Conservation (phyloP, 1,140 invertebrate genomes). For the Calephelis virginiensis region DNA sequence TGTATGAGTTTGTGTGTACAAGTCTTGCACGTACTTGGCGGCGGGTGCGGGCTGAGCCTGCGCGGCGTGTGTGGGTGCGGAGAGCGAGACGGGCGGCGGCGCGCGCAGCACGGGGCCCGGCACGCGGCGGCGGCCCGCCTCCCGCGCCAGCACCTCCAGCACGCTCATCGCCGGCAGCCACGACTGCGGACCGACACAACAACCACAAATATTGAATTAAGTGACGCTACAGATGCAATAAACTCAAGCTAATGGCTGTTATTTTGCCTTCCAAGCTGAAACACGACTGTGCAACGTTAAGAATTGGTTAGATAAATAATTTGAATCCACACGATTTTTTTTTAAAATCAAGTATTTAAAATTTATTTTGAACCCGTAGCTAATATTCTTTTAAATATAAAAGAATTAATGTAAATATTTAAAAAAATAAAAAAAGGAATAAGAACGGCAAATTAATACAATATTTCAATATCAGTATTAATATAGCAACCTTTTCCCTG, state of each 20-base stretch:
- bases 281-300: too few relatives aligned
- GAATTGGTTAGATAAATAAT: too few relatives aligned
- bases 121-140: constrained; percentile 87
- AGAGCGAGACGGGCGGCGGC: constrained; percentile 25
- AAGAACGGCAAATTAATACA: too few relatives aligned
- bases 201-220: background rate
- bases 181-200: constrained; percentile 77
- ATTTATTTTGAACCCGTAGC: too few relatives aligned
- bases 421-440: too few relatives aligned
- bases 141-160: constrained; percentile 87
- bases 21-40: constrained; percentile 34
- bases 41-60: constrained; percentile 24
- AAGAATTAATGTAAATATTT: too few relatives aligned
- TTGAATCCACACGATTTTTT: too few relatives aligned
- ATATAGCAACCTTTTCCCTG: constrained; percentile 83
- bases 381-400: too few relatives aligned
- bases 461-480: constrained; percentile 17
- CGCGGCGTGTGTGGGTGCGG: constrained; percentile 20
- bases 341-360: too few relatives aligned
- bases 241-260: background rate
- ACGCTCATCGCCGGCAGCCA: constrained; percentile 92
- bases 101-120: constrained; percentile 81
- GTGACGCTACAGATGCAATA: background rate
- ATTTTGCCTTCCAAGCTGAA: too few relatives aligned
- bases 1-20: background rate